A percentile compares a stretch with the other conserved stretches of the same genome.
Evolutionary conservation across 2,113 vertebrate genomes (phyloP).

Genomic region (Lagopus muta): DNA sequence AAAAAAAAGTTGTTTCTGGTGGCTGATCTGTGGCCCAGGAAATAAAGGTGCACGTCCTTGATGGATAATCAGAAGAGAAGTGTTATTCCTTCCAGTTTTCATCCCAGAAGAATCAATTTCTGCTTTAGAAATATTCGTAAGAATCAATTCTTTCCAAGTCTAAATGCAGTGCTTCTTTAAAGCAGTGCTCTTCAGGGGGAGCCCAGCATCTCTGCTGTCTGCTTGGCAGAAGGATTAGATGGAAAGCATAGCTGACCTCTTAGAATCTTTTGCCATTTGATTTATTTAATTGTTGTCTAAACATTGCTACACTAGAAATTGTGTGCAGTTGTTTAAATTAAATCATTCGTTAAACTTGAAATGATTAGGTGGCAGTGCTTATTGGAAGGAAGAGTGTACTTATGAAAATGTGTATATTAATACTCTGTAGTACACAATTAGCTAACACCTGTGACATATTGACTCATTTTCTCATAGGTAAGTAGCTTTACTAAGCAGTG

Average conservation of each 20-base stretch:
- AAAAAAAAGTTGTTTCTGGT: not conserved
- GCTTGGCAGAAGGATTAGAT: not conserved
- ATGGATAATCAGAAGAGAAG: not conserved
- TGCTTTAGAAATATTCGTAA: not conserved
- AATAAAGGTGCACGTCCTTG: not conserved
- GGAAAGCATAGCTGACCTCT: not conserved
- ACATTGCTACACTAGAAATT: not conserved
- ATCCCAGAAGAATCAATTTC: not conserved
- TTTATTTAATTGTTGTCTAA: not conserved
- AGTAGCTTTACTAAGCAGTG: not conserved
- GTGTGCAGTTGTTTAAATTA: not conserved
- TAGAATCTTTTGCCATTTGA: not conserved
- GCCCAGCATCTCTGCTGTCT: not conserved
- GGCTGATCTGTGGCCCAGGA: not conserved
- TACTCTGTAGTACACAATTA: not conserved
- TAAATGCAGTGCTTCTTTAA: not conserved
- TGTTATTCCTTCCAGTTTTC: not conserved
- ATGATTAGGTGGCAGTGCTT: not conserved
- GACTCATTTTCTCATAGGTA: not conserved
- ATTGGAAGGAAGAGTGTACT: not conserved
- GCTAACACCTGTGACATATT: fast-evolving
- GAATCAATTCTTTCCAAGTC: not conserved
- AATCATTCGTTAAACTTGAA: not conserved
- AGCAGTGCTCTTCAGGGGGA: not conserved
- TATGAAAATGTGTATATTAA: not conserved